Evolutionary conservation across 2,113 vertebrate species (phyloP).

Genomic region (Lophius piscatorius): DNA sequence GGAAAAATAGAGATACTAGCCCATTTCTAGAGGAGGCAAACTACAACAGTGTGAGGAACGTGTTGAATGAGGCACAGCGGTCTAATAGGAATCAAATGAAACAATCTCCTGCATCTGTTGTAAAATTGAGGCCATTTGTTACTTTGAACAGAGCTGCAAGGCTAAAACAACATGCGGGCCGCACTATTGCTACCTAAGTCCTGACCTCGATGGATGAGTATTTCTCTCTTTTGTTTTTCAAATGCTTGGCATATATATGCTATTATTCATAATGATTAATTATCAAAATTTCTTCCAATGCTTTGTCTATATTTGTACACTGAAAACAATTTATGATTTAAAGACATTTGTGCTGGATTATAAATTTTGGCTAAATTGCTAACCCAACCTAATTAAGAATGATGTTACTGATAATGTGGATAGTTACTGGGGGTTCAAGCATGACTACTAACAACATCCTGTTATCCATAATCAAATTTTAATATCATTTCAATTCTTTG

Average conservation of each 20-base stretch:
- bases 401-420: too few relatives aligned
- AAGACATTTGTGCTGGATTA: too few relatives aligned
- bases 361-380: too few relatives aligned
- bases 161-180: constrained; percentile 51
- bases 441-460: too few relatives aligned
- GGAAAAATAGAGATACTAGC: constrained; percentile 22
- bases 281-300: not conserved
- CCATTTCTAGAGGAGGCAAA: constrained; percentile 20
- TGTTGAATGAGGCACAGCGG: constrained; percentile 40
- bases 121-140: constrained; percentile 61
- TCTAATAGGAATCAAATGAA: constrained; percentile 44
- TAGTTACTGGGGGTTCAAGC: too few relatives aligned
- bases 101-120: constrained; percentile 44
- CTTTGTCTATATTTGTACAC: not conserved
- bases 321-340: too few relatives aligned
- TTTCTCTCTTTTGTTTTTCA: not conserved
- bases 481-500: too few relatives aligned
- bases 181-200: constrained; percentile 19
- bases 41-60: constrained; percentile 27
- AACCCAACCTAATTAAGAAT: too few relatives aligned
- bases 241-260: not conserved
- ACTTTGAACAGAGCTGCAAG: constrained; percentile 50
- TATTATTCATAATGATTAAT: not conserved
- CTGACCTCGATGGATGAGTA: constrained; percentile 20
- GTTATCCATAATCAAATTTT: too few relatives aligned